Evolutionary conservation across 2,797 vertebrate genomes (phyloP).

Genomic region (Arremon brunneinucha): DNA sequence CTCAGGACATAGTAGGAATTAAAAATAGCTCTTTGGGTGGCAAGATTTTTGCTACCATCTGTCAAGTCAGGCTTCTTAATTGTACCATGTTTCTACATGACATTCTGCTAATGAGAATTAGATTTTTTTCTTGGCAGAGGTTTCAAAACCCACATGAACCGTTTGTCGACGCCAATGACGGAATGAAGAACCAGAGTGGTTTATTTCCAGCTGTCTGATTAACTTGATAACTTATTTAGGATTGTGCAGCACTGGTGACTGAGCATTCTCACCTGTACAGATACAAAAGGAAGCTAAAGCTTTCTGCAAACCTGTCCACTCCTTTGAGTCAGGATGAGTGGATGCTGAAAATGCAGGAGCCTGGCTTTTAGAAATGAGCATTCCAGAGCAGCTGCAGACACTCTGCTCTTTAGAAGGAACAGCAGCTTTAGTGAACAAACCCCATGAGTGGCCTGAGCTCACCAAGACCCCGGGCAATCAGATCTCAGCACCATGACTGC

Average conservation of each 20-base stretch:
- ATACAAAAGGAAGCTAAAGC: background rate
- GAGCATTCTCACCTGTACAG: background rate
- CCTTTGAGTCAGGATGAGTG: background rate
- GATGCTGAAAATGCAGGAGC: background rate
- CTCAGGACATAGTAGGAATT: background rate
- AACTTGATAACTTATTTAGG: background rate
- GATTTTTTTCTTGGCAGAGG: background rate
- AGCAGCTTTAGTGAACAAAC: background rate
- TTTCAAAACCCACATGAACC: background rate
- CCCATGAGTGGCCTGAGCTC: background rate
- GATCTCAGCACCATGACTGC: background rate
- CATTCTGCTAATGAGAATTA: background rate
- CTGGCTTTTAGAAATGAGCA: background rate
- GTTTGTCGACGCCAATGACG: background rate
- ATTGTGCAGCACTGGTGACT: background rate
- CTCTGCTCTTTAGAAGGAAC: background rate
- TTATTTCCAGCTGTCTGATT: background rate
- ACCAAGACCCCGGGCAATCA: accelerated
- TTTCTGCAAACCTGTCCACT: background rate
- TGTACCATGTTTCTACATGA: background rate
- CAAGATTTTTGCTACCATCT: background rate
- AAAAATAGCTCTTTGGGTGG: background rate
- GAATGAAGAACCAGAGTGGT: background rate
- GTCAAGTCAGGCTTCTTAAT: background rate
- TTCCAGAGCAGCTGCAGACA: background rate